Base-by-base conservation (phyloP, 2,888 invertebrate genomes). In the Anthoptus insignis region DNA sequence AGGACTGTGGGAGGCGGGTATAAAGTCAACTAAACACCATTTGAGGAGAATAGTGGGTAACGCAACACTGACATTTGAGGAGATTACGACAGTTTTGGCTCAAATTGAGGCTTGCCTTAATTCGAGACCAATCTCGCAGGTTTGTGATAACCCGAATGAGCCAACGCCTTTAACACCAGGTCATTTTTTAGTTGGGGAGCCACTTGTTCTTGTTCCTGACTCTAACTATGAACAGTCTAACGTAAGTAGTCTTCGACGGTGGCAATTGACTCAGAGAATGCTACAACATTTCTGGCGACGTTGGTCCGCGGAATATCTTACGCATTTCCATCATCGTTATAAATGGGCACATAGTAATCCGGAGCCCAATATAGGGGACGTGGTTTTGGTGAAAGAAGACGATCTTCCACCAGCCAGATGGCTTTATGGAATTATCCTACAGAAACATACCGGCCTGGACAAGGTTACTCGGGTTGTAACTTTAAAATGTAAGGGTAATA, bases 141-240 rank as follows among this genome's bases (percentile, higher is more conserved):
- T 68, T 8, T 37, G 16, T 58, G 58, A 59, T 6, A 45, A 70
- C 27, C 60, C 47, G 8, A 58, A 64, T 3, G 66, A 72, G 21
- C 59, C 68, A 5, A 16, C 34, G 11, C 66, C 69, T 2, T 59
- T 73, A 27, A 72, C 70, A 7, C 71, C 71, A 8, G 73, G 68
- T 13, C 71, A 73, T 52, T 73, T 72, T 58, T 58, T 73, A 1
- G 63, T 73, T 1, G 72, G 73, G 3, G 73, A 68, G 59, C 66
- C 72, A 11, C 52, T 71, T 3, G 47, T 72, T 4, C 13, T 39
- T 9, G 64, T 54, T 9, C 67, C 69, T 0, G 68, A 69, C 50
- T 16, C 11, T 13, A 59, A 69, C 32, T 69, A 64, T 27, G 66
- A 68, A 59, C 19, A 16, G 19, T 58, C 57, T 1, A 66, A 63